These are phyloP conservation scores for Leucozona laternaria DNA, from an alignment of 2,888 invertebrate genomes.

Conservation along the genomic window DNA sequence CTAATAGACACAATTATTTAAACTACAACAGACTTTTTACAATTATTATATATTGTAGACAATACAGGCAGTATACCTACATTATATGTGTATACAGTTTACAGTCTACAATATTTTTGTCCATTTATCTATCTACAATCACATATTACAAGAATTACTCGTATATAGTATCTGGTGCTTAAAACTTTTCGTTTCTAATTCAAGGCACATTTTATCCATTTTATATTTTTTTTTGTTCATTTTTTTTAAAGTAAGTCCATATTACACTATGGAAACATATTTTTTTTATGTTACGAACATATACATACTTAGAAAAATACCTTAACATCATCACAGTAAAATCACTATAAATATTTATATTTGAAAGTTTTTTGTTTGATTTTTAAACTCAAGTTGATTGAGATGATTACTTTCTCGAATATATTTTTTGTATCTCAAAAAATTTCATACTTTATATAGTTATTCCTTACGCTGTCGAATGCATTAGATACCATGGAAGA, in stretches of 20 bases:
- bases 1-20: constrained; percentile 62
- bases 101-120: background rate
- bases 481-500: constrained; percentile 83
- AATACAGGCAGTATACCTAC: constrained; percentile 34
- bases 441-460: background rate
- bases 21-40: constrained; percentile 26
- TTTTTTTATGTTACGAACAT: constrained; percentile 6
- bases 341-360: constrained; percentile 62
- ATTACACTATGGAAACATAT: background rate
- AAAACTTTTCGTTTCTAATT: constrained; percentile 36
- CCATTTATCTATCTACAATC: background rate
- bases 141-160: background rate
- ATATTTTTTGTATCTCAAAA: background rate
- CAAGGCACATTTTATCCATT: constrained; percentile 48
- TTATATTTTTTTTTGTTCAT: background rate
- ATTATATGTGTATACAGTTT: too few relatives aligned
- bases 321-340: constrained; percentile 73
- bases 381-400: constrained; percentile 16
- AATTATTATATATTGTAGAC: too few relatives aligned
- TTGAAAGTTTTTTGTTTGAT: constrained; percentile 10
- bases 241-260: background rate
- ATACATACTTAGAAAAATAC: constrained; percentile 58
- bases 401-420: constrained; percentile 28
- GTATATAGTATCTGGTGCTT: background rate
- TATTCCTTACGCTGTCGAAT: constrained; percentile 76